Conservation (phyloP, 2,888 invertebrate genomes). For the Boloria euphrosyne region DNA sequence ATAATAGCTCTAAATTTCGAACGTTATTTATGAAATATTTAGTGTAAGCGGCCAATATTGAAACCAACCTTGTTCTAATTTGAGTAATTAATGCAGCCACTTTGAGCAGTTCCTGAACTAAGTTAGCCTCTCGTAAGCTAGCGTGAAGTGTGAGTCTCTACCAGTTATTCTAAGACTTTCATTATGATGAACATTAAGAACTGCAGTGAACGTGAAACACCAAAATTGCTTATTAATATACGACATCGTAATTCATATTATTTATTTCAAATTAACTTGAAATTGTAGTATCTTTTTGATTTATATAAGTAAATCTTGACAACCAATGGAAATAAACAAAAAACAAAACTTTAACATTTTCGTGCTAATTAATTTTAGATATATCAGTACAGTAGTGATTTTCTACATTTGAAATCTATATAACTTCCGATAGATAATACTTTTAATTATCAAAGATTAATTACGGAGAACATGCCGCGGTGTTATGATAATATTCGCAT, state of each 20-base stretch:
- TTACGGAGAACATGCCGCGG: slow-evolving; percentile 37
- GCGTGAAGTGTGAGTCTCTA: slow-evolving; percentile 40
- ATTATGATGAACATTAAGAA: slow-evolving; percentile 39
- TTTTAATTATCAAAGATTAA: slow-evolving; percentile 37
- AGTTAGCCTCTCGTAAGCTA: slow-evolving; percentile 42
- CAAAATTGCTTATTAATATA: not conserved
- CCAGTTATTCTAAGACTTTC: slow-evolving; percentile 38
- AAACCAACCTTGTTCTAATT: slow-evolving; percentile 43
- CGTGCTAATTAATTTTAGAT: too few relatives aligned
- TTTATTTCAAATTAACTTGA: too few relatives aligned
- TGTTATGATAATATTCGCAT: slow-evolving; percentile 37
- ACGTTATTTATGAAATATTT: slow-evolving; percentile 37
- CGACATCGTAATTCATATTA: not conserved
- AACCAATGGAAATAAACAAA: too few relatives aligned
- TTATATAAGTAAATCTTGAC: too few relatives aligned
- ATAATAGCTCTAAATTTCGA: slow-evolving; percentile 34
- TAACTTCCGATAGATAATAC: slow-evolving; percentile 17
- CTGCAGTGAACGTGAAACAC: not conserved
- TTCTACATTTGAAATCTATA: too few relatives aligned
- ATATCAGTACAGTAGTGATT: too few relatives aligned
- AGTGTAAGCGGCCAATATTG: slow-evolving; percentile 40
- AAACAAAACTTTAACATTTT: too few relatives aligned
- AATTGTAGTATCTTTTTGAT: too few relatives aligned
- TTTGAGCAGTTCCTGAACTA: slow-evolving; percentile 44
- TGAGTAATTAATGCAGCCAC: slow-evolving; percentile 44